Percentiles rank a stretch among this genome's conserved stretches.
Conservation (phyloP, 2,797 vertebrate genomes). For the Ispidina lecontei region DNA sequence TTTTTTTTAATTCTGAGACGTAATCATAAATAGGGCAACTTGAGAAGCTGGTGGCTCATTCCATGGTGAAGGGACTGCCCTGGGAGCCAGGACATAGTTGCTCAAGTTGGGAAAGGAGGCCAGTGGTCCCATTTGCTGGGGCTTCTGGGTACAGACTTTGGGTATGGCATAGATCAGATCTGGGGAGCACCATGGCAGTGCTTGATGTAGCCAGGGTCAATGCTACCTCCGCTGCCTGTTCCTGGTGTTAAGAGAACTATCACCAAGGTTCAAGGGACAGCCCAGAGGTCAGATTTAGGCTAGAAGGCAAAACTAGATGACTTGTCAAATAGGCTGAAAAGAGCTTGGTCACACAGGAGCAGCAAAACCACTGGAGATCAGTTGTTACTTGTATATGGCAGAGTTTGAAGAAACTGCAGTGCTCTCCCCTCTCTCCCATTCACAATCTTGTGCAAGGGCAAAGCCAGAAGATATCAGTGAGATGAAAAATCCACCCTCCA, state of each 20-base stretch:
- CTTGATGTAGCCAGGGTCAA: rapidly evolving
- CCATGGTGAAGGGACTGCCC: neutral
- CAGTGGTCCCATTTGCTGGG: no score
- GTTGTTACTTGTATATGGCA: neutral
- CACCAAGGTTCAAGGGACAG: neutral
- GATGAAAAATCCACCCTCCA: neutral
- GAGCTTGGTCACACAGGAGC: neutral
- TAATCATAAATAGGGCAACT: neutral
- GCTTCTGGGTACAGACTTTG: neutral
- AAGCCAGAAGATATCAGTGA: neutral
- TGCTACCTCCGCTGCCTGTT: neutral
- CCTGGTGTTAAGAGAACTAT: neutral
- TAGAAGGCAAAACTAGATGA: neutral
- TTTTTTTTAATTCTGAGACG: neutral
- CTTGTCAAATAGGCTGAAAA: neutral
- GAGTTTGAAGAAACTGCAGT: neutral
- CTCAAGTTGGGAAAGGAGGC: rapidly evolving
- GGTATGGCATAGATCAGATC: rapidly evolving
- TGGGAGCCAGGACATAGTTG: neutral
- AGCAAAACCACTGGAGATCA: neutral
- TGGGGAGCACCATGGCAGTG: neutral
- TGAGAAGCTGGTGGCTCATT: neutral
- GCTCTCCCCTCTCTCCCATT: neutral
- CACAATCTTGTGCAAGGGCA: neutral
- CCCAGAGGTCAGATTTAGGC: neutral